A percentile compares a stretch with the other conserved stretches of the same genome.
phyloP scores from a whole-genome alignment of 2,113 vertebrate genomes.

The Toxostoma redivivum region DNA sequence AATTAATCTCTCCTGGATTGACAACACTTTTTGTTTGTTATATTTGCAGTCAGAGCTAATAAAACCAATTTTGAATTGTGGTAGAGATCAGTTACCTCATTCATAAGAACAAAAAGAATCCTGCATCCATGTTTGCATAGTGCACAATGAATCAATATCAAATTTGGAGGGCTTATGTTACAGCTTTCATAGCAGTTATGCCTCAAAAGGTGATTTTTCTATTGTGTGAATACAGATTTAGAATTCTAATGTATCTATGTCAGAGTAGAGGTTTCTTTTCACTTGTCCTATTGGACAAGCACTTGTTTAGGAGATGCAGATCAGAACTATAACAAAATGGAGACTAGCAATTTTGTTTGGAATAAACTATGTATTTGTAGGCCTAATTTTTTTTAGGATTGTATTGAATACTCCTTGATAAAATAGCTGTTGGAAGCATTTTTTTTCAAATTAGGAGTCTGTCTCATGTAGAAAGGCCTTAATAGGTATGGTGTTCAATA shows the following conservation, averaged over 20 bases:
- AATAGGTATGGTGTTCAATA: not conserved
- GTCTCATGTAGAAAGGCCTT: not conserved
- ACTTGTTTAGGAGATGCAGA: not conserved
- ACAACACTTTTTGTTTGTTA: constrained; percentile 19
- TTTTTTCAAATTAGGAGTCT: not conserved
- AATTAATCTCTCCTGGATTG: constrained; percentile 3
- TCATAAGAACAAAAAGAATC: constrained; percentile 4
- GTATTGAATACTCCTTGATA: not conserved
- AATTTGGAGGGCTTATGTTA: not conserved
- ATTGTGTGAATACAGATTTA: not conserved
- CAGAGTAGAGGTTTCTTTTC: not conserved
- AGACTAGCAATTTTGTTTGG: not conserved
- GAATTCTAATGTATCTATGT: not conserved
- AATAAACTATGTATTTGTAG: not conserved
- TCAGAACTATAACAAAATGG: not conserved
- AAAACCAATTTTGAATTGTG: constrained; percentile 43
- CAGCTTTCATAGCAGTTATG: not conserved
- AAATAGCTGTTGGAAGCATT: not conserved
- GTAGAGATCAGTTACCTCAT: constrained; percentile 8
- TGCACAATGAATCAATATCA: not conserved
- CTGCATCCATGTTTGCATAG: not conserved
- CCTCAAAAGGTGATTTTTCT: not conserved
- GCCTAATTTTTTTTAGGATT: not conserved
- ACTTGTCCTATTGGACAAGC: not conserved
- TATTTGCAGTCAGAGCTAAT: constrained; percentile 43